Conservation (phyloP, 2,113 vertebrate species). For the Halcyon senegalensis region DNA sequence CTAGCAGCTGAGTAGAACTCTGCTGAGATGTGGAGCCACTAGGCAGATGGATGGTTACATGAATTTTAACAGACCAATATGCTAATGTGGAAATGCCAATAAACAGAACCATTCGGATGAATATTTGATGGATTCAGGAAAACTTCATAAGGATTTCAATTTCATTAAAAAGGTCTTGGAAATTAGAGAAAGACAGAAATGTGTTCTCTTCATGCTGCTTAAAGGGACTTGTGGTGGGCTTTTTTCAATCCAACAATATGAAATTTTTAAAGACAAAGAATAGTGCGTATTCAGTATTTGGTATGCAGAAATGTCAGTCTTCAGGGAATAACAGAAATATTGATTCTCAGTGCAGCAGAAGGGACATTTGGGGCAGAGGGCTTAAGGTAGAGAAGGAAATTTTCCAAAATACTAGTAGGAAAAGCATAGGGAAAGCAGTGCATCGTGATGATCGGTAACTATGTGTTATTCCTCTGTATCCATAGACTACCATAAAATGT, state of each 20-base stretch:
- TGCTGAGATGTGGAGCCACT: background rate
- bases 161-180: background rate
- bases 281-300: background rate
- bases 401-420: background rate
- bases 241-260: background rate
- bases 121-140: conserved; percentile 8
- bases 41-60: background rate
- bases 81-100: conserved; percentile 8
- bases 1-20: background rate
- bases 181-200: background rate
- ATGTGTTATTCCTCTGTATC: background rate
- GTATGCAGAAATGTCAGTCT: background rate
- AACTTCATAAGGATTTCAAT: conserved; percentile 3
- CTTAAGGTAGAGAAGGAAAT: background rate
- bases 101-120: background rate
- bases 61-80: background rate
- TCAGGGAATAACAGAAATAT: background rate
- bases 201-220: background rate
- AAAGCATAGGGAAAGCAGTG: background rate
- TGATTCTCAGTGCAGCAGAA: background rate
- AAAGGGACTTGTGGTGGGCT: fast-evolving
- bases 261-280: background rate
- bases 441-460: background rate
- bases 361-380: background rate
- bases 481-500: fast-evolving